Conservation (phyloP, 1,140 invertebrate species). For the Capitella teleta region DNA sequence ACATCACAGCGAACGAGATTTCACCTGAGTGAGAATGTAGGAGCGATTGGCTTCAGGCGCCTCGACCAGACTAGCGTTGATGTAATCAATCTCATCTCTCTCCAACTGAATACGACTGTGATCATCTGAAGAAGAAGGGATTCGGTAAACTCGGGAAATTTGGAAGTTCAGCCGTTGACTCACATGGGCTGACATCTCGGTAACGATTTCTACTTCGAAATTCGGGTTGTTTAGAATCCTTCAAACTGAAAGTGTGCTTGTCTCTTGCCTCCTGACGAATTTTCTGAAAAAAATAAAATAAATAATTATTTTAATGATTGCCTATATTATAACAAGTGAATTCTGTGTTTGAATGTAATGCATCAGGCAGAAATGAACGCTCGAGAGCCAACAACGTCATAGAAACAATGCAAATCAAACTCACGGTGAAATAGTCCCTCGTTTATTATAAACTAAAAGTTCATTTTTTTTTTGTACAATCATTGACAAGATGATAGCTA, state of each 20-base stretch:
- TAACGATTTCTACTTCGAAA: conserved; percentile 80
- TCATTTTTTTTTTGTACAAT: no score
- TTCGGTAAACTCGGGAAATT: neutral
- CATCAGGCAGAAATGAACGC: no score
- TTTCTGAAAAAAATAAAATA: no score
- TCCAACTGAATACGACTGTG: conserved; percentile 74
- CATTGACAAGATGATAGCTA: no score
- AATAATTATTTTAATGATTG: no score
- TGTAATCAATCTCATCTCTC: conserved; percentile 68
- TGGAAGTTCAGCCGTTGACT: conserved; percentile 13
- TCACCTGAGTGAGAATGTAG: conserved; percentile 68
- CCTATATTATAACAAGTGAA: no score
- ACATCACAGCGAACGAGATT: no score
- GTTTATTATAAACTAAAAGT: no score
- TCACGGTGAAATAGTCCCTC: no score
- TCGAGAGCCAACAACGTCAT: no score
- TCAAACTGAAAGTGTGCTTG: conserved; percentile 49
- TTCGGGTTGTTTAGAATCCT: conserved; percentile 64
- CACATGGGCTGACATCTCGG: conserved; percentile 83
- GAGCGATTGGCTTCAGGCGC: conserved; percentile 64
- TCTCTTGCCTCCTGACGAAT: neutral
- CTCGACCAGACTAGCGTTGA: conserved; percentile 84
- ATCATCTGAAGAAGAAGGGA: conserved; percentile 44
- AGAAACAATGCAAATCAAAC: no score
- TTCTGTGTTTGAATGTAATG: no score